Evolutionary conservation across 2,888 invertebrate species (phyloP).

Genomic region (Leucoma salicis): DNA sequence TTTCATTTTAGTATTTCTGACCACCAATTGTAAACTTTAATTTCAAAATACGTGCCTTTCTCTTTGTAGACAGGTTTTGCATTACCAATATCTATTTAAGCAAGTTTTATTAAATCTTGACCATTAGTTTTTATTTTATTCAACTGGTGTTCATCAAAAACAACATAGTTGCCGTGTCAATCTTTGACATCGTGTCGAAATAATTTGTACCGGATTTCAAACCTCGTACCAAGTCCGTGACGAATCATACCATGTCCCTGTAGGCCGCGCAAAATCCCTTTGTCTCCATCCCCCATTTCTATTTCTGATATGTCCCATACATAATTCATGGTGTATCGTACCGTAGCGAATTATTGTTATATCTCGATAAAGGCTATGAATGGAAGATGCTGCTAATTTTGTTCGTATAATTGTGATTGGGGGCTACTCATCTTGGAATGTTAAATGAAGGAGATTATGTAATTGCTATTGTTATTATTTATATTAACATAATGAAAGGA

Average conservation of each 20-base stretch:
- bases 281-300: conserved; percentile 46
- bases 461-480: too few species aligned
- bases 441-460: not conserved
- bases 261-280: conserved; percentile 49
- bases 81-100: not conserved
- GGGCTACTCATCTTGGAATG: not conserved
- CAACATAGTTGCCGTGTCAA: not conserved
- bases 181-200: conserved; percentile 2
- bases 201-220: conserved; percentile 11
- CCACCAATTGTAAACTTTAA: too few species aligned
- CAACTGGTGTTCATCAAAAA: not conserved
- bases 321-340: conserved; percentile 64
- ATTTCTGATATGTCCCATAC: conserved; percentile 49
- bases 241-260: conserved; percentile 62
- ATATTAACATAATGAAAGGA: too few species aligned
- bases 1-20: too few species aligned
- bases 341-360: conserved; percentile 41
- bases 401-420: conserved; percentile 17
- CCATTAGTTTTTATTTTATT: not conserved
- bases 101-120: not conserved
- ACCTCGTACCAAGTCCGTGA: conserved; percentile 39
- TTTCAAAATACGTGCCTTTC: too few species aligned
- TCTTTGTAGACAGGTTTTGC: too few species aligned
- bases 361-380: conserved; percentile 36
- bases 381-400: conserved; percentile 34